Conservation (phyloP, 1,140 invertebrate genomes). For the Cydia pomonella region DNA sequence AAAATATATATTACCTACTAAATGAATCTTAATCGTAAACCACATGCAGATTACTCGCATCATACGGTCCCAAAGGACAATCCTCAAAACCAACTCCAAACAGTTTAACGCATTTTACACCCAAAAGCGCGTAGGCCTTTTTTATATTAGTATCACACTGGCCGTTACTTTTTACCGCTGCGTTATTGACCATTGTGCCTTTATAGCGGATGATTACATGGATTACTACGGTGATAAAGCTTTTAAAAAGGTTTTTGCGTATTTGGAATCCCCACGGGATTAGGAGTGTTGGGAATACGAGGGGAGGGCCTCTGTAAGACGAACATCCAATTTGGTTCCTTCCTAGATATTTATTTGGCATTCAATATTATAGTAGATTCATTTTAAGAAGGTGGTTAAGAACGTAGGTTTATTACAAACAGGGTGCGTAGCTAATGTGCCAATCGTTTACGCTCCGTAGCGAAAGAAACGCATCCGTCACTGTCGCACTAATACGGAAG, state of each 20-base stretch:
- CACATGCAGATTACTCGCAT: not conserved
- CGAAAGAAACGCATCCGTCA: too few relatives aligned
- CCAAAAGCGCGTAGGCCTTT: too few relatives aligned
- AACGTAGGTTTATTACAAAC: too few relatives aligned
- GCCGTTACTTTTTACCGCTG: not conserved
- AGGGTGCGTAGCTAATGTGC: too few relatives aligned
- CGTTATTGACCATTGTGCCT: constrained; percentile 27
- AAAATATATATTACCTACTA: too few relatives aligned
- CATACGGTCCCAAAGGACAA: not conserved
- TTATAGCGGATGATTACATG: not conserved
- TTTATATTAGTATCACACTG: not conserved
- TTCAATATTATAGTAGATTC: too few relatives aligned
- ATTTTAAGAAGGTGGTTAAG: too few relatives aligned
- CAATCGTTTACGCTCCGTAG: too few relatives aligned
- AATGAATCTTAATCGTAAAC: not conserved
- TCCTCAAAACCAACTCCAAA: not conserved
- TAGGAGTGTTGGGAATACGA: not conserved
- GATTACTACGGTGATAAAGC: constrained; percentile 9
- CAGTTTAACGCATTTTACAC: not conserved
- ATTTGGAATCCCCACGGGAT: not conserved
- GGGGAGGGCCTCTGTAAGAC: too few relatives aligned
- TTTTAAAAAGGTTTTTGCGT: not conserved
- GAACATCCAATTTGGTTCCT: too few relatives aligned
- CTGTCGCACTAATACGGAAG: too few relatives aligned
- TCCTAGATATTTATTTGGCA: too few relatives aligned